Base-by-base conservation (phyloP, 2,797 vertebrate species). In the Menidia menidia region DNA sequence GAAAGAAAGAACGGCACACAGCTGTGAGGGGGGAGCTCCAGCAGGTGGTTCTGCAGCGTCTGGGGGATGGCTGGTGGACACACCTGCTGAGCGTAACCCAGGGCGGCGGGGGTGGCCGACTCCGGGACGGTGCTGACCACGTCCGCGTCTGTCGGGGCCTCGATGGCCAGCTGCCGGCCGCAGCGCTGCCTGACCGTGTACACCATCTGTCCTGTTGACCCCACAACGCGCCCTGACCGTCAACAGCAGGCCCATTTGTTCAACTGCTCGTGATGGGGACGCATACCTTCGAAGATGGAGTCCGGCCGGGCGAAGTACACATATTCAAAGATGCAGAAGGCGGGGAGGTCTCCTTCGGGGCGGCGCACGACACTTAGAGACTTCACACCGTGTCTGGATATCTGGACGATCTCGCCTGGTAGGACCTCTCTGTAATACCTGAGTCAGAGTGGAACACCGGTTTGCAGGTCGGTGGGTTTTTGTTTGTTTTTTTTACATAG, bases 321-420 rank as follows among this genome's bases (percentile, higher is more conserved):
- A 25, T 99, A 99, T 92, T 99, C 98, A 91, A 99, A 99, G 84
- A 99, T 99, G 88, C 98, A 99, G 92, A 99, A 99, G 1, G 98
- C 98, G 31, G 96, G 92, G 0, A 91, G 92, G 75, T 97, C 96
- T 88, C 95, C 96, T 79, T 95, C 94, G 31, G 95, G 93, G 14
- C 97, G 96, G 58, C 94, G 92, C 57, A 99, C 94, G 35, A 95
- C 63, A 53, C 94, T 96, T 87, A 99, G 87, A 30, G 95, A 95
- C 88, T 95, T 94, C 52, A 98, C 78, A n/a, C 95, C 96, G 0
- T 96, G 87, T 77, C 87, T 95, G 67, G 97, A 97, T 90, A 99
- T 96, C 91, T 98, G 96, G 73, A 99, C 96, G 53, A 99, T 97
- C 93, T 99, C 98, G 71, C 98, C 98, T 33, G 98, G 98, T 79